Base-by-base conservation (phyloP, 2,113 vertebrate species). In the Lamprologus sp. region DNA sequence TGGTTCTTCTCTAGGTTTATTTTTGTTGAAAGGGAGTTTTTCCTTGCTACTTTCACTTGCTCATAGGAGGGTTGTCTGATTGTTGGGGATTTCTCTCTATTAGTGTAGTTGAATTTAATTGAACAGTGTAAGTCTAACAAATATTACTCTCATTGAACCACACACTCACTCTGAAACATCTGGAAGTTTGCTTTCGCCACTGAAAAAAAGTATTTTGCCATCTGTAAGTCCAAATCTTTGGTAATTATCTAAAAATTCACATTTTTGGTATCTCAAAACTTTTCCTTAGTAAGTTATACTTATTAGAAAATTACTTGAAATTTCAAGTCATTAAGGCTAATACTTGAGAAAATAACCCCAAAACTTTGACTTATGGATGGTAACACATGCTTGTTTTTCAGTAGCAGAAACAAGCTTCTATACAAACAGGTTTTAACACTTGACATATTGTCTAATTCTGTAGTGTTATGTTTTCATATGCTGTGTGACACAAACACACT, bases 381-480 rank as follows among this genome's bases (percentile, higher is more conserved):
- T 40, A 68, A 40, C 35, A 40, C 19, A 68, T 68, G 11, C 35
- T 68, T 21, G 21, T 45, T 73, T 73, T 45, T 73, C 21, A 73
- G 40, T 73, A 40, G 35, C 63, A 70, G 35, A 23, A 42, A 42
- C 35, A 70, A 70, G 5, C n/a, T 70, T 6, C 63, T 23, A 26
- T 47, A 75, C 8, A 47, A 75, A 47, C 70, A 49, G 70, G 23
- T 75, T 26, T 49, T 49, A 75, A 75, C 9, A 75, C 6, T 17
- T 75, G 14, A 75, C 68, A 75, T 28, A 75, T 75, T 75, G 23
- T 47, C 70, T 75, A 28, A 28, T 47, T 4, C 40, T 75, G 70
- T 10, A 31, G 42, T 49, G 42, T 75, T 49, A 75, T 47, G 23
- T 7, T 75, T 49, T 7, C 70, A 49, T 31, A 31, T 77, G 23